phyloP scores from a whole-genome alignment of 1,140 invertebrate species.

The Nymphalis io region DNA sequence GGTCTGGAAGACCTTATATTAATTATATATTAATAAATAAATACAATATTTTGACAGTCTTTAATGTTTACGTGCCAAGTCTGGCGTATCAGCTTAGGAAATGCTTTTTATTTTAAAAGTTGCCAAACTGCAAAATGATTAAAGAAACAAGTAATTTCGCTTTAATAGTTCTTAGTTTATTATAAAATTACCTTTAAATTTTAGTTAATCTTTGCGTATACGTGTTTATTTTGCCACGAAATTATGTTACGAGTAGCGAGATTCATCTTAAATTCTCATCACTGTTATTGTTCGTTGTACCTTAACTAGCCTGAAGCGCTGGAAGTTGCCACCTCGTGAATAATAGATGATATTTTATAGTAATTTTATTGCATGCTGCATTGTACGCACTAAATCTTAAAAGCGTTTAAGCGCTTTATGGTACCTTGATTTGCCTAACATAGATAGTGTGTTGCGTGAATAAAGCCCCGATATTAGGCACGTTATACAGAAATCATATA shows the following conservation, averaged over 20 bases:
- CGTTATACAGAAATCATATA: too few species aligned
- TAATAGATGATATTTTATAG: constrained; percentile 24
- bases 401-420: constrained; percentile 6
- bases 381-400: not conserved
- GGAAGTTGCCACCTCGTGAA: constrained; percentile 7
- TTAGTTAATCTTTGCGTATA: not conserved
- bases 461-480: too few species aligned
- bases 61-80: too few species aligned
- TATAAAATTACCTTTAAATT: too few species aligned
- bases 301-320: not conserved
- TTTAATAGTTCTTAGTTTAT: too few species aligned
- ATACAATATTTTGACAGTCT: too few species aligned
- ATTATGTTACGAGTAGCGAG: not conserved
- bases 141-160: too few species aligned
- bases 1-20: too few species aligned
- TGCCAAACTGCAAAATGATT: too few species aligned
- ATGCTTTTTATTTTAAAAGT: too few species aligned
- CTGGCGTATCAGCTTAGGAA: too few species aligned
- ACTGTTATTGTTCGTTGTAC: constrained; percentile 4
- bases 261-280: constrained; percentile 21
- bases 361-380: constrained; percentile 10
- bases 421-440: not conserved
- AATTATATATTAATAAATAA: too few species aligned
- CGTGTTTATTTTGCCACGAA: not conserved
- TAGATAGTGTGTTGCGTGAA: not conserved